A percentile compares a stretch with the other conserved stretches of the same genome.
Evolutionary conservation across 1,140 invertebrate species (phyloP).

Genomic region (Drosophila chauvacae): DNA sequence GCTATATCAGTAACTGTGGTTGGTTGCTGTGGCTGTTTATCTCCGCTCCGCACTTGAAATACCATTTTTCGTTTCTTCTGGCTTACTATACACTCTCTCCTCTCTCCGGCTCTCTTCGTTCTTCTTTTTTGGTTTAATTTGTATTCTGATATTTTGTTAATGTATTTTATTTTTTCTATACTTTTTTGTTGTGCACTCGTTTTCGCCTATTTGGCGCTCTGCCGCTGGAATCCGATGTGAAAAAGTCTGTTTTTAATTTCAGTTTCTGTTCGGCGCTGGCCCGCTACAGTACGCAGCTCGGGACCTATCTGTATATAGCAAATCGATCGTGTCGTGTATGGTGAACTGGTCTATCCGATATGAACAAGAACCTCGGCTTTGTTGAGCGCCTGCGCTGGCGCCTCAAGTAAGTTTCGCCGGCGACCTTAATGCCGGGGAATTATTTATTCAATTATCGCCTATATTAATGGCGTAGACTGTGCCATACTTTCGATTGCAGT

Average conservation of each 20-base stretch:
- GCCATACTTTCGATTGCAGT: slow-evolving; percentile 12
- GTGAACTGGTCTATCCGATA: slow-evolving; percentile 36
- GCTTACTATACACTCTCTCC: slow-evolving; percentile 32
- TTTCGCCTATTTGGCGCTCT: slow-evolving; percentile 47
- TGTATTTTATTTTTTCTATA: slow-evolving; percentile 56
- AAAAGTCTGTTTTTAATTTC: slow-evolving; percentile 68
- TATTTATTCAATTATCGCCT: slow-evolving; percentile 48
- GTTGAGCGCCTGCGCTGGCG: slow-evolving; percentile 76
- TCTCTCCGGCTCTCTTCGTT: slow-evolving; percentile 37
- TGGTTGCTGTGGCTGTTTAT: slow-evolving; percentile 33
- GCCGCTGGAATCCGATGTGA: slow-evolving; percentile 55
- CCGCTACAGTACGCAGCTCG: slow-evolving; percentile 66
- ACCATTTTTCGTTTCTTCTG: slow-evolving; percentile 32
- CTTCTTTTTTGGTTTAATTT: slow-evolving; percentile 57
- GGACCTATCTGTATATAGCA: slow-evolving; percentile 8
- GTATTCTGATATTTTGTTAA: slow-evolving; percentile 74
- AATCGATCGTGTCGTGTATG: slow-evolving; percentile 29
- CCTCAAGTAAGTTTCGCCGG: slow-evolving; percentile 69
- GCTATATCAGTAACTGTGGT: slow-evolving; percentile 23
- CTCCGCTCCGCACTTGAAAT: slow-evolving; percentile 60
- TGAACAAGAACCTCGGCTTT: slow-evolving; percentile 75
- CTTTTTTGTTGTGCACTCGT: slow-evolving; percentile 37
- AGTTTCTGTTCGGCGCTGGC: slow-evolving; percentile 73
- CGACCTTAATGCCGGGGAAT: slow-evolving; percentile 46
- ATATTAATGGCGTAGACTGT: slow-evolving; percentile 27